Evolutionary conservation across 2,797 vertebrate species (phyloP).

Genomic region (Sebastiscus tertius): DNA sequence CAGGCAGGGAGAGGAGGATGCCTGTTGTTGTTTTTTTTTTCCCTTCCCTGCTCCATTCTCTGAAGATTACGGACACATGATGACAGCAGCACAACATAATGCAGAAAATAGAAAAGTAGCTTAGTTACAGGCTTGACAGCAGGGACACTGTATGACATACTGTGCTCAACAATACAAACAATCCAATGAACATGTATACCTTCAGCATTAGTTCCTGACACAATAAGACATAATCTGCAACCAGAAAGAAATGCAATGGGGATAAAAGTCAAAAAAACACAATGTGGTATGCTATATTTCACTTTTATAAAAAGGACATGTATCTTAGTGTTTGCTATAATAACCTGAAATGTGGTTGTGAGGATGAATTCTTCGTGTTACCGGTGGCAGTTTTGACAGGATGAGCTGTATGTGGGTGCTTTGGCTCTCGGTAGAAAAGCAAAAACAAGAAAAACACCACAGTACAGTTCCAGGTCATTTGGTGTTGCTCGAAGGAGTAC

Average conservation of each 20-base stretch:
- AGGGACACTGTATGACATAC: conserved; percentile 1
- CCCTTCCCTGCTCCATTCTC: conserved; percentile 1
- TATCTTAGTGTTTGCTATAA: background rate
- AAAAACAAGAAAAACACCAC: background rate
- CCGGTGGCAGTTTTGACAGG: background rate
- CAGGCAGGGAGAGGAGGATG: conserved; percentile 8
- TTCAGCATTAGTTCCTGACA: background rate
- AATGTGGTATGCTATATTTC: background rate
- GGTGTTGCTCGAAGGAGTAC: background rate
- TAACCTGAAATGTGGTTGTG: background rate
- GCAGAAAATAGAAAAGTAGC: conserved; percentile 38
- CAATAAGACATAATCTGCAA: background rate
- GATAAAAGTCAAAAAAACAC: background rate
- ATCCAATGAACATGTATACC: background rate
- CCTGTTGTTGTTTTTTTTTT: background rate
- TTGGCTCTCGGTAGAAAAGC: background rate
- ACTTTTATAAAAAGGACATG: background rate
- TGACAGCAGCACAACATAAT: conserved; percentile 48
- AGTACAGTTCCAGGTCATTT: background rate
- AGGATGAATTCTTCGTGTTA: background rate
- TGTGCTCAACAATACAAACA: conserved; percentile 7
- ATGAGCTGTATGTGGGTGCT: background rate
- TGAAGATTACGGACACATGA: conserved; percentile 48
- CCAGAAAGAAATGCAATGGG: background rate
- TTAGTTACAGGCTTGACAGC: conserved; percentile 9